Conservation (phyloP, 2,113 vertebrate species). For the Hemichromis elongatus region DNA sequence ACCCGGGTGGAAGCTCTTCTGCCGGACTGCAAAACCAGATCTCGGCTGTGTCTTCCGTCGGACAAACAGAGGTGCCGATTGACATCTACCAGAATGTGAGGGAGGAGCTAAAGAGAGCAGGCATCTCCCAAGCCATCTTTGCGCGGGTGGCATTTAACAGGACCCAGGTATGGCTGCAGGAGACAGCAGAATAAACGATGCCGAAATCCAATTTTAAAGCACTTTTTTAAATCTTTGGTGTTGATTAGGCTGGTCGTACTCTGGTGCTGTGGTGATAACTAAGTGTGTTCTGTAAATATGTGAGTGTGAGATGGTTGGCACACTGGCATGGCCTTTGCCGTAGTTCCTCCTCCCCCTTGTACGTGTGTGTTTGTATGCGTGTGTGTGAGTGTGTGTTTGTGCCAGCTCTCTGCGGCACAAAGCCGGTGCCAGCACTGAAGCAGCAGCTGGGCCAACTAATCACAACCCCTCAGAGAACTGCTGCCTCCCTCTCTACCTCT, state of each 20-base stretch:
- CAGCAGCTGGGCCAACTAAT: constrained; percentile 73
- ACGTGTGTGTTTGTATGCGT: constrained; percentile 3
- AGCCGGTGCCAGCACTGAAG: constrained; percentile 60
- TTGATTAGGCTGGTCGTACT: background rate
- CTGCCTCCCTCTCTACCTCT: constrained; percentile 43
- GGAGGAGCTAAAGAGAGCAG: constrained; percentile 96
- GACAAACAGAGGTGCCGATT: constrained; percentile 81
- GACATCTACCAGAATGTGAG: constrained; percentile 98
- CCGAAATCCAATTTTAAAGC: background rate
- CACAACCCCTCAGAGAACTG: constrained; percentile 65
- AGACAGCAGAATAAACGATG: background rate
- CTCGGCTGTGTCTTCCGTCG: background rate
- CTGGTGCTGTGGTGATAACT: background rate
- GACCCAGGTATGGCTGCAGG: constrained; percentile 84
- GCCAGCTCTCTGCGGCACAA: constrained; percentile 69
- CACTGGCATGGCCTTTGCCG: constrained; percentile 59
- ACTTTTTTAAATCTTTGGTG: background rate
- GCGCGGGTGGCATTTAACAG: constrained; percentile 99
- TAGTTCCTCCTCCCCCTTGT: constrained; percentile 48
- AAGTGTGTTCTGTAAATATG: background rate
- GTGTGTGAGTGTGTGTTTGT: constrained; percentile 35
- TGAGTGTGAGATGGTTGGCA: constrained; percentile 35
- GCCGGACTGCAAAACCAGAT: constrained; percentile 34
- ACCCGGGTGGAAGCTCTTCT: constrained; percentile 14
- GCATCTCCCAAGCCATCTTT: constrained; percentile 98